A percentile compares a stretch with the other conserved stretches of the same genome.
Conservation (phyloP, 2,797 vertebrate genomes). For the Neosilurus mollespiculum region DNA sequence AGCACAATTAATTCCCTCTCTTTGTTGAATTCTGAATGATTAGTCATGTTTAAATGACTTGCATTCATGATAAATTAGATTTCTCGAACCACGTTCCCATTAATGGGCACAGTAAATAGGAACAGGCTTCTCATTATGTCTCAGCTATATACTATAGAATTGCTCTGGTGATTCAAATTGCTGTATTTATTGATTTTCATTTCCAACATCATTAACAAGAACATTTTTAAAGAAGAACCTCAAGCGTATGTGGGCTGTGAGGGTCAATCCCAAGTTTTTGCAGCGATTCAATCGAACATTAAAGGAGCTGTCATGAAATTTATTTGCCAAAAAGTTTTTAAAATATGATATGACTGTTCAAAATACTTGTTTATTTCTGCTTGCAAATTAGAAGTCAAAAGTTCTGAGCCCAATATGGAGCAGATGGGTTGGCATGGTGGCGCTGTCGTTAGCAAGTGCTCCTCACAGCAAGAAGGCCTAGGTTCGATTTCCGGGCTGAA, state of each 20-base stretch:
- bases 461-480: too few species aligned
- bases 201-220: not conserved
- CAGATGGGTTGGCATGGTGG: too few species aligned
- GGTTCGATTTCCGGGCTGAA: too few species aligned
- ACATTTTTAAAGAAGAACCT: not conserved
- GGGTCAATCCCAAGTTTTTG: not conserved
- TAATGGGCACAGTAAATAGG: slow-evolving; percentile 16
- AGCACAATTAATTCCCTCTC: slow-evolving; percentile 19
- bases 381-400: too few species aligned
- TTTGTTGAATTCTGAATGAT: slow-evolving; percentile 25
- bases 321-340: too few species aligned
- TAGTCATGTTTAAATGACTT: slow-evolving; percentile 34
- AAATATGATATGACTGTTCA: too few species aligned
- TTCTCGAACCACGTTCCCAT: slow-evolving; percentile 36
- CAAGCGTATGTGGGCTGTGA: not conserved
- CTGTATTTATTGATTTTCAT: not conserved
- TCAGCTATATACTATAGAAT: not conserved
- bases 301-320: too few species aligned
- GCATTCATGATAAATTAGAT: slow-evolving; percentile 12
- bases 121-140: slow-evolving; percentile 32
- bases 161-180: not conserved
- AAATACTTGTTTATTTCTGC: too few species aligned
- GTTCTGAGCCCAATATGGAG: too few species aligned
- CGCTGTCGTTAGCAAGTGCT: too few species aligned
- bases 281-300: too few species aligned